A percentile compares a stretch with the other conserved stretches of the same genome.
Evolutionary conservation across 1,140 invertebrate genomes (phyloP).

Genomic region (Brachionus rubens): DNA sequence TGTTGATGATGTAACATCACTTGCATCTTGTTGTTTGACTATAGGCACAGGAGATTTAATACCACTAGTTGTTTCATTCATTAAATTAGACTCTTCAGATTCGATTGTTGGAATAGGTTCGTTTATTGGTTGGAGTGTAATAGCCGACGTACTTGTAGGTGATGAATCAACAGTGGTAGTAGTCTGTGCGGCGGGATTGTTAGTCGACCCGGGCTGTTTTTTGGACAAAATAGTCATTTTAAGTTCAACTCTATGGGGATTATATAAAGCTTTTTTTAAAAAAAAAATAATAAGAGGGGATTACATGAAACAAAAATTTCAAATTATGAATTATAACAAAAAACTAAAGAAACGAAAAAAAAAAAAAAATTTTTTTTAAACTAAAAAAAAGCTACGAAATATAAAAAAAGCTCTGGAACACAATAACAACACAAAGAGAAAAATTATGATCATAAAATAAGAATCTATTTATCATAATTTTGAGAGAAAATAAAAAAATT

Average conservation of each 20-base stretch:
- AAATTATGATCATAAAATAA: conserved; percentile 32
- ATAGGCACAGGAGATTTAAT: too few relatives aligned
- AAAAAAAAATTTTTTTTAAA: not conserved
- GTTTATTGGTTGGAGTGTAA: too few relatives aligned
- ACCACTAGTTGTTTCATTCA: too few relatives aligned
- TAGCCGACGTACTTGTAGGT: too few relatives aligned
- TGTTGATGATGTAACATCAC: not conserved
- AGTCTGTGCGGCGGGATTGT: not conserved
- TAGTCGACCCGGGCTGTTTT: not conserved
- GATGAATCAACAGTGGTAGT: too few relatives aligned
- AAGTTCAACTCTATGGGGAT: not conserved
- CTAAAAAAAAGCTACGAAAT: too few relatives aligned
- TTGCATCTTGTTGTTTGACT: too few relatives aligned
- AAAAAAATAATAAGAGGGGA: not conserved
- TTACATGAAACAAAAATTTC: conserved; percentile 27
- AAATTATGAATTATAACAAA: conserved; percentile 34
- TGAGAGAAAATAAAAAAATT: not conserved
- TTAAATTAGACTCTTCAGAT: too few relatives aligned
- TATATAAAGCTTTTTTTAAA: not conserved
- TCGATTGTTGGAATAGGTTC: too few relatives aligned
- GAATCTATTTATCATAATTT: conserved; percentile 17
- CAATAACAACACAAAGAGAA: too few relatives aligned
- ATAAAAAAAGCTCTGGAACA: too few relatives aligned
- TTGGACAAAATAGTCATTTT: conserved; percentile 25
- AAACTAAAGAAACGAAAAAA: conserved; percentile 39